Evolutionary conservation across 1,140 invertebrate genomes (phyloP), one percentile per base, ranked within the genome.

Genomic region (Macrostomum lignano): DNA sequence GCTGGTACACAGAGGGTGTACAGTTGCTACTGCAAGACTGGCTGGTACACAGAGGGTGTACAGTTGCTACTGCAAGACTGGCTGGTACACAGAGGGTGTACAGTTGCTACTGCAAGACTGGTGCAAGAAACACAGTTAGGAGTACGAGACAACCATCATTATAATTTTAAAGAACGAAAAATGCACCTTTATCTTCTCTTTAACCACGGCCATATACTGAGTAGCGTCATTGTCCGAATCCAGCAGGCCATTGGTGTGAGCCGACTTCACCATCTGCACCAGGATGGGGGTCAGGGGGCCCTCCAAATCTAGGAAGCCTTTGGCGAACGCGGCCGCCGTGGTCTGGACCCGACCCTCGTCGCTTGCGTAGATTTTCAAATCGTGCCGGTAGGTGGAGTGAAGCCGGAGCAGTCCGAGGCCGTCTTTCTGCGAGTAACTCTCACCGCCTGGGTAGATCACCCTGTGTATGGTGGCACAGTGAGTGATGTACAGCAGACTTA

Each of bases 281-380:
- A 98, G 60, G 51, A 98, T 98, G 0, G 91, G 91, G 0, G 91
- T 91, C 2, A 98, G 61, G 57, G 96, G 86, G 7, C 88, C 91
- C 60, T 98, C 91, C 21, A 98, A 52, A 0, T 88, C 91, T 0
- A 98, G 58, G 15, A 98, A 57, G 7, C 88, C 66, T 28, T 28
- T 98, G 2, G 88, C 82, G 59, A 98, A 98, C 6, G 88, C 88
- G 9, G 88, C 88, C 0, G 88, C 88, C 0, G 88, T 98, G 82
- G 94, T 96, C 59, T 96, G 88, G 1, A 94, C 88, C 31, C 88
- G 62, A 1, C 88, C 88, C 57, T 98, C 91, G 54, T 98, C 88
- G 3, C 91, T 15, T 1, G 88, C 86, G 59, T 98, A 98, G 37
- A 96, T 98, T 61, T 98, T 98, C 13, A 98, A 62, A 55, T 98